Evolutionary conservation across 2,797 vertebrate species (phyloP), one percentile per base, ranked within the genome.

Genomic region (Chelon labrosus): DNA sequence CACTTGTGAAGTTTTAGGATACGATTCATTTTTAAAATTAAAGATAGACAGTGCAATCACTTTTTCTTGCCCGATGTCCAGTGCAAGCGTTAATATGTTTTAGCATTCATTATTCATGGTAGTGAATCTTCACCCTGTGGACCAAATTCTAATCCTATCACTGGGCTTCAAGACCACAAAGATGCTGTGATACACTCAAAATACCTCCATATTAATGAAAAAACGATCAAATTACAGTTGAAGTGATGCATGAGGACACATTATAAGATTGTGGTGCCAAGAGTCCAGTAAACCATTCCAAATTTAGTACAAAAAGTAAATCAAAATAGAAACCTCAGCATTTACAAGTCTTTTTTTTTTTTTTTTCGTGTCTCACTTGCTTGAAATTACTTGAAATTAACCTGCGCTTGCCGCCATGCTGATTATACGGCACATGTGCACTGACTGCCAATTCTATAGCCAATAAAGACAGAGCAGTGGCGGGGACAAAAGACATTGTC

Each of bases 131-230:
- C 54, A 85, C 65, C 57, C 52, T 37, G n/a, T 41, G 25, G 65
- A 64, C 46, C 20, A 54, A 52, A 46, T 58, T 55, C n/a, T 56
- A 58, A 63, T 72, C 47, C 54, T 67, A 27, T 44, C 56, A 22
- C 25, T 64, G 37, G 39, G 17, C 47, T 68, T 37, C 2, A 52
- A 39, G 56, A 35, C 31, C n/a, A 63, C 39, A 73, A 46, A 65
- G 31, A 65, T 61, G 31, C 56, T 58, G 11, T 2, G 5, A 49
- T 50, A 54, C 59, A 65, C 25, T 76, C 17, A 41, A 39, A 75
- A 41, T 11, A 38, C 56, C 70, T 85, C 38, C n/a, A 76, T 70
- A 76, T 70, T 81, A 59, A 78, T 80, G 58, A 56, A 19, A 54
- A n/a, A 50, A 52, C 16, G 39, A 57, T 42, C 12, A 65, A 77